These are phyloP conservation scores for Ophioninae sp. DNA, from an alignment of 2,888 invertebrate genomes.

Conservation along the genomic window DNA sequence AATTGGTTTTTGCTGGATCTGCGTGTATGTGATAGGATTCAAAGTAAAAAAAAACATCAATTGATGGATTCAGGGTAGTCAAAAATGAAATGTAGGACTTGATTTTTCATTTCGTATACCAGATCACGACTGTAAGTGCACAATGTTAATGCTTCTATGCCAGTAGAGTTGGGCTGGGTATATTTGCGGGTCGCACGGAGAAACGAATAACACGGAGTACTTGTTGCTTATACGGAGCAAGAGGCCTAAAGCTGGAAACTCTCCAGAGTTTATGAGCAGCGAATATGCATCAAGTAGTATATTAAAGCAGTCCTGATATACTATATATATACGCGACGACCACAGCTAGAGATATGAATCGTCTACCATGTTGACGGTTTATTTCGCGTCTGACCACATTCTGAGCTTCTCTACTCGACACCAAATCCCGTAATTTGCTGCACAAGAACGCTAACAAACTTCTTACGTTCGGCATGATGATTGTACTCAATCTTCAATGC, in stretches of 20 bases:
- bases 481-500: not conserved
- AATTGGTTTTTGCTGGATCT: not conserved
- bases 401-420: constrained; percentile 21
- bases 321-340: not conserved
- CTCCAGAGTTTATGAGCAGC: constrained; percentile 66
- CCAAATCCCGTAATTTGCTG: constrained; percentile 3
- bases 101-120: not conserved
- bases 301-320: constrained; percentile 28
- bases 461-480: not conserved
- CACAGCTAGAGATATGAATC: constrained; percentile 31
- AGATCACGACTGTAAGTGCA: not conserved
- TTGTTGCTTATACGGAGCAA: constrained; percentile 68
- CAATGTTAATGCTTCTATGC: not conserved
- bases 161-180: not conserved
- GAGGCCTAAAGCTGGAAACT: constrained; percentile 65
- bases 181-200: constrained; percentile 13
- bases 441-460: not conserved
- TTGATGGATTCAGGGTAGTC: not conserved
- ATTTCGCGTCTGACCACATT: constrained; percentile 36
- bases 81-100: not conserved
- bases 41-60: not conserved
- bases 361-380: constrained; percentile 9
- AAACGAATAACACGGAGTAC: constrained; percentile 57
- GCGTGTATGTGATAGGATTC: not conserved
- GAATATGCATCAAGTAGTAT: constrained; percentile 39